Evolutionary conservation across 1,140 invertebrate genomes (phyloP).

Genomic region (Meloidogyne floridensis): DNA sequence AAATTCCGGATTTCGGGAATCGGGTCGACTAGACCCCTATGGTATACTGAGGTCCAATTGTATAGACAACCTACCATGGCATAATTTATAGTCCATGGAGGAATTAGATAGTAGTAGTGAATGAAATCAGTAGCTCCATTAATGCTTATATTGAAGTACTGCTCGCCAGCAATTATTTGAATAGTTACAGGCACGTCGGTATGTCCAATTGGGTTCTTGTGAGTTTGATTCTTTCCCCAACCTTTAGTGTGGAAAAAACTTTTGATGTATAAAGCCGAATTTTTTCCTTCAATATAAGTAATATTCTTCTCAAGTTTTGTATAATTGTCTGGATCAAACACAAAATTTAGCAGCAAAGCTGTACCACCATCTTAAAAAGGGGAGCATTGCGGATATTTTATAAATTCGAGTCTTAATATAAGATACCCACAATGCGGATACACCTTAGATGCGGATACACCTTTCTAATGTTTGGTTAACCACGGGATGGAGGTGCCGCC

Average conservation of each 20-base stretch:
- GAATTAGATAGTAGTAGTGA: neutral
- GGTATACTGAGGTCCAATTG: too few species aligned
- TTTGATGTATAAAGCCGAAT: neutral
- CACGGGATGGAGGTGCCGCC: too few species aligned
- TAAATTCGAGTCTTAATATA: too few species aligned
- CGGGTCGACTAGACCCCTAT: too few species aligned
- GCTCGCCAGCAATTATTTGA: neutral
- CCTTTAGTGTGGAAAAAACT: neutral
- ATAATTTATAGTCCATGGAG: neutral
- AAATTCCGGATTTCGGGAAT: too few species aligned
- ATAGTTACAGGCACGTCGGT: neutral
- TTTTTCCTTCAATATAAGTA: neutral
- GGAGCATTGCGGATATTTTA: too few species aligned
- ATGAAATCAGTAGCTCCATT: neutral
- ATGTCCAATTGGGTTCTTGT: neutral
- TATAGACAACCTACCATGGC: neutral
- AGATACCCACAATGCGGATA: too few species aligned
- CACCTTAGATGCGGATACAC: too few species aligned
- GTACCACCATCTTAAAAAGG: neutral
- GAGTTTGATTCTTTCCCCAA: neutral
- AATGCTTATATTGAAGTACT: neutral
- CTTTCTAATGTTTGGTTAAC: too few species aligned
- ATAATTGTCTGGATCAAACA: neutral
- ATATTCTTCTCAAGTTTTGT: neutral
- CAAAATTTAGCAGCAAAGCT: neutral